Percentiles rank a stretch among this genome's conserved stretches.
Conservation (phyloP, 35 echinoderm and acorn worm genomes). For the Ophioderma brevispina region DNA sequence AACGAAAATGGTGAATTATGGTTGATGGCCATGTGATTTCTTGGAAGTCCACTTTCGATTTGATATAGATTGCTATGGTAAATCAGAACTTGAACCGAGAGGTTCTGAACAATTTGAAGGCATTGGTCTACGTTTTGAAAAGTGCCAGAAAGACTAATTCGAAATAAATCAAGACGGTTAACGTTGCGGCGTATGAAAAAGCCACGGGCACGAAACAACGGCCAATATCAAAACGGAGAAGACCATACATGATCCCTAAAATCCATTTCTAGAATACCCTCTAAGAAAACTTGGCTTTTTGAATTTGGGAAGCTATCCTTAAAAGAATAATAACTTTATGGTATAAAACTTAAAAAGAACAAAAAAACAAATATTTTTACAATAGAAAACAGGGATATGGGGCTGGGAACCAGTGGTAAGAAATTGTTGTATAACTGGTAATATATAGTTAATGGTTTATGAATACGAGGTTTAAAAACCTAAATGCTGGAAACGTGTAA, state of each 20-base stretch:
- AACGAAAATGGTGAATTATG: conserved; percentile 16
- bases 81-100: not conserved
- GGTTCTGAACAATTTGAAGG: conserved; percentile 30
- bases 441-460: too few species aligned
- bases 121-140: conserved; percentile 21
- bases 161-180: conserved; percentile 6
- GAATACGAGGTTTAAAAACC: too few species aligned
- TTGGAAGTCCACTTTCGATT: conserved; percentile 13
- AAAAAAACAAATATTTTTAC: too few species aligned
- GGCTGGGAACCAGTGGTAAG: too few species aligned
- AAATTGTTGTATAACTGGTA: too few species aligned
- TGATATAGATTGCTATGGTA: conserved; percentile 26
- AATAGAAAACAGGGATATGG: too few species aligned
- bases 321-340: not conserved
- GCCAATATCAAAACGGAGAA: not conserved
- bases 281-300: not conserved
- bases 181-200: conserved; percentile 15
- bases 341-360: too few species aligned
- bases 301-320: not conserved
- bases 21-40: not conserved
- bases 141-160: conserved; percentile 32
- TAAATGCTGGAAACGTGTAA: too few species aligned
- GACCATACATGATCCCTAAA: not conserved
- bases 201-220: not conserved
- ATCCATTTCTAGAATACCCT: not conserved